These are phyloP conservation scores for Acanthopleura granulata DNA, from an alignment of 2,888 invertebrate genomes.

Conservation along the genomic window DNA sequence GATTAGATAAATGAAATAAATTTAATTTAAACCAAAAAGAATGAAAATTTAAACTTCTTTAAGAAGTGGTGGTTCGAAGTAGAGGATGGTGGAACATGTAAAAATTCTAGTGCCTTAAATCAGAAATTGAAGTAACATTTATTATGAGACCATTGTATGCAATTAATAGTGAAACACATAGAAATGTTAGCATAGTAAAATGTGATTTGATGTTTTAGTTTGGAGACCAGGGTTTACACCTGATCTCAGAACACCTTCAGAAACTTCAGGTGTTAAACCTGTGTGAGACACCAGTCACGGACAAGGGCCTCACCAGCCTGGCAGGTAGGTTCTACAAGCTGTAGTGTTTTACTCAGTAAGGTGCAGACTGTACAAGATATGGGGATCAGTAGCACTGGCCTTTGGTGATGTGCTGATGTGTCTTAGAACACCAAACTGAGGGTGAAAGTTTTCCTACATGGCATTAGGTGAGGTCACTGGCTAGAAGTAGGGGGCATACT, in stretches of 20 bases:
- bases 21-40: too few relatives aligned
- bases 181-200: conserved; percentile 10
- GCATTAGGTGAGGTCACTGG: too few relatives aligned
- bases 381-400: too few relatives aligned
- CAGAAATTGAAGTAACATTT: not conserved
- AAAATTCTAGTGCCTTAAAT: not conserved
- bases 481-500: too few relatives aligned
- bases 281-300: conserved; percentile 86
- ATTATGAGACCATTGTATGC: not conserved
- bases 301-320: conserved; percentile 82
- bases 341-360: too few relatives aligned
- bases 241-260: conserved; percentile 84
- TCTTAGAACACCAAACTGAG: too few relatives aligned
- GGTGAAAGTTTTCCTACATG: too few relatives aligned
- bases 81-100: not conserved
- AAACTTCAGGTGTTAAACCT: conserved; percentile 84
- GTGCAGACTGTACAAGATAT: too few relatives aligned
- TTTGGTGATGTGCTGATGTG: too few relatives aligned
- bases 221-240: conserved; percentile 82
- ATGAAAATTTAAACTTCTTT: too few relatives aligned
- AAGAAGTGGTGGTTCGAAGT: too few relatives aligned
- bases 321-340: conserved; percentile 74
- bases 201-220: conserved; percentile 73
- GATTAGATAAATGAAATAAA: too few relatives aligned
- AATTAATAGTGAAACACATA: not conserved